phyloP scores from a whole-genome alignment of 1,140 invertebrate species.

The Scaptomyza graminum region DNA sequence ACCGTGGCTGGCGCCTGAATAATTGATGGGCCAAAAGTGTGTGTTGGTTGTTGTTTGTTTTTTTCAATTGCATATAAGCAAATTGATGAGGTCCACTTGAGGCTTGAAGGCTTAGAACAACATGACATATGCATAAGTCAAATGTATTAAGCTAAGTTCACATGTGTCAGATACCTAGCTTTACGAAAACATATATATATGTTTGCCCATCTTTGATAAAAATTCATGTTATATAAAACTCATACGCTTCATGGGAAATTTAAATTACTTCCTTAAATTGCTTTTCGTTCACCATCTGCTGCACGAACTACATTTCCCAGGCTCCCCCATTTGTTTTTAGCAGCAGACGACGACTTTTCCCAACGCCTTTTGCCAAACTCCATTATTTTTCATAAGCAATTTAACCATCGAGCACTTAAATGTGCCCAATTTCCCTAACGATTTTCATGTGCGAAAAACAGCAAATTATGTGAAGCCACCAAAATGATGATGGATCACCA shows the following conservation, averaged over 20 bases:
- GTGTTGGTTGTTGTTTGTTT: conserved; percentile 2
- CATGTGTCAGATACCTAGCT: neutral
- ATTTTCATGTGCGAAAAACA: conserved; percentile 67
- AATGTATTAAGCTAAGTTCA: conserved; percentile 5
- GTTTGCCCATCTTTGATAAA: too few relatives aligned
- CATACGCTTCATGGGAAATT: neutral
- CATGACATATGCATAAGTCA: conserved; percentile 4
- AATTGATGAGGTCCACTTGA: conserved; percentile 12
- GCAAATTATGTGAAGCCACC: conserved; percentile 64
- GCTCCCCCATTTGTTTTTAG: too few relatives aligned
- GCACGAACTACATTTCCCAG: conserved; percentile 10
- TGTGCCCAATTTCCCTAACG: conserved; percentile 51
- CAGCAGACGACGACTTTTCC: neutral
- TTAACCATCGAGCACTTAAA: conserved; percentile 17
- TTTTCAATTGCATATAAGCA: conserved; percentile 1
- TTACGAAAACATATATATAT: neutral
- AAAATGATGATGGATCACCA: conserved; percentile 78
- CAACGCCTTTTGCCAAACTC: neutral
- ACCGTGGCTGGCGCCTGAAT: conserved; percentile 38
- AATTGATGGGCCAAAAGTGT: conserved; percentile 43
- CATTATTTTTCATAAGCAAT: conserved; percentile 36
- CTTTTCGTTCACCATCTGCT: neutral
- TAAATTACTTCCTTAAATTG: neutral
- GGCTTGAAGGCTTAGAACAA: neutral
- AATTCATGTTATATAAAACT: too few relatives aligned